These are phyloP conservation scores for Gallinago undulata DNA, from an alignment of 2,113 vertebrate genomes.

Conservation along the genomic window DNA sequence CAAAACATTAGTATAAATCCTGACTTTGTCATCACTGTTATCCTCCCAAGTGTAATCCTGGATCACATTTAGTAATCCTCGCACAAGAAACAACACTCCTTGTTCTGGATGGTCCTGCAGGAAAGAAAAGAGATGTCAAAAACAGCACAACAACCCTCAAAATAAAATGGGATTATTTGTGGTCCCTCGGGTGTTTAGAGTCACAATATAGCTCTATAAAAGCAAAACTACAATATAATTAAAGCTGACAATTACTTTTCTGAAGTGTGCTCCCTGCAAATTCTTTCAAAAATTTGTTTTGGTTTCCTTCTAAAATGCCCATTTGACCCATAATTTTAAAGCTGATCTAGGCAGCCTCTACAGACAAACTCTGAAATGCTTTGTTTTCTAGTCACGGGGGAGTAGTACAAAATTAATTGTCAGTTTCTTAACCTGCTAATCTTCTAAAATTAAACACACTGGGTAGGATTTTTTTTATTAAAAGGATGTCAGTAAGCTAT, in stretches of 20 bases:
- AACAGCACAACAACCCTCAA: neutral
- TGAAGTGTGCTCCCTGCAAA: neutral
- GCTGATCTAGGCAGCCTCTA: neutral
- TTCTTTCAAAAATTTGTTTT: neutral
- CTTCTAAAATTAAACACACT: constrained; percentile 17
- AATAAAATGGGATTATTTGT: neutral
- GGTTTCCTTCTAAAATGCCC: neutral
- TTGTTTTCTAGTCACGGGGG: neutral
- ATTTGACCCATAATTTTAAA: neutral
- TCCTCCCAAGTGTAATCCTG: constrained; percentile 99
- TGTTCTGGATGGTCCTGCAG: constrained; percentile 94
- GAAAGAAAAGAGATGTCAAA: neutral
- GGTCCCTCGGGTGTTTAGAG: neutral
- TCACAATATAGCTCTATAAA: neutral
- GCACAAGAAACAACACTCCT: constrained; percentile 91
- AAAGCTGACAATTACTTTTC: neutral
- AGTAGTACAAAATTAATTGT: neutral
- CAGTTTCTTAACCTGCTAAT: constrained; percentile 23
- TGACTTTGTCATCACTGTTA: constrained; percentile 87
- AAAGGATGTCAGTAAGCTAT: neutral
- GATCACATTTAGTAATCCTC: constrained; percentile 93
- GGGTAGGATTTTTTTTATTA: neutral
- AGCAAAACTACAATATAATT: neutral
- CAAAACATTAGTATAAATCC: constrained; percentile 88
- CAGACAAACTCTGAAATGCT: neutral